Percentiles rank a stretch among this genome's conserved stretches.
Evolutionary conservation across 2,888 invertebrate species (phyloP).

Genomic region (Rhyacophila evoluta): DNA sequence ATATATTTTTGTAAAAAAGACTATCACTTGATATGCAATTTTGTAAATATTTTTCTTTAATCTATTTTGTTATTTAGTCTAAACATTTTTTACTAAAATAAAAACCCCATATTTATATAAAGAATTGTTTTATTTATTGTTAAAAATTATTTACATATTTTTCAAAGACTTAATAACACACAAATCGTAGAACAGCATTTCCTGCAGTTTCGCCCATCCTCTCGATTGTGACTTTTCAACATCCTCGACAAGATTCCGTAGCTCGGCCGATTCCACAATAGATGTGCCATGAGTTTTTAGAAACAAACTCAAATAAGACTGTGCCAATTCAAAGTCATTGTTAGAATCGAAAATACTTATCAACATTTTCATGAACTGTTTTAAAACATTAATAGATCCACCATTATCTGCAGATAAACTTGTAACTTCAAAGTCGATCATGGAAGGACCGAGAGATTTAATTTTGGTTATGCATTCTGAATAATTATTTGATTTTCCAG

Average conservation of each 20-base stretch:
- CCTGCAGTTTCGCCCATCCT: constrained; percentile 77
- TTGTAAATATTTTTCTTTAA: neutral
- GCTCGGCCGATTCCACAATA: constrained; percentile 69
- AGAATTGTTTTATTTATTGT: constrained; percentile 32
- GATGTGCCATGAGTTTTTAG: constrained; percentile 81
- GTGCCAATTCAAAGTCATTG: constrained; percentile 88
- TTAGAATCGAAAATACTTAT: constrained; percentile 79
- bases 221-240: constrained; percentile 72
- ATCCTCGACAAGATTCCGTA: constrained; percentile 69
- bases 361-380: constrained; percentile 83
- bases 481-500: constrained; percentile 68
- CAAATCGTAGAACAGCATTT: constrained; percentile 78
- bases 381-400: constrained; percentile 78
- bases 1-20: neutral
- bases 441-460: constrained; percentile 82
- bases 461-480: constrained; percentile 70
- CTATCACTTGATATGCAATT: neutral
- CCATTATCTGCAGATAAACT: constrained; percentile 81
- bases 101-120: constrained; percentile 41
- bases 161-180: constrained; percentile 82
- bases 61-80: constrained; percentile 27
- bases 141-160: constrained; percentile 66
- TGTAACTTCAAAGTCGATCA: constrained; percentile 89
- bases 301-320: constrained; percentile 90
- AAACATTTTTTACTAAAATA: constrained; percentile 33